phyloP scores from a whole-genome alignment of 2,888 invertebrate genomes.

The Machimus rusticus region DNA sequence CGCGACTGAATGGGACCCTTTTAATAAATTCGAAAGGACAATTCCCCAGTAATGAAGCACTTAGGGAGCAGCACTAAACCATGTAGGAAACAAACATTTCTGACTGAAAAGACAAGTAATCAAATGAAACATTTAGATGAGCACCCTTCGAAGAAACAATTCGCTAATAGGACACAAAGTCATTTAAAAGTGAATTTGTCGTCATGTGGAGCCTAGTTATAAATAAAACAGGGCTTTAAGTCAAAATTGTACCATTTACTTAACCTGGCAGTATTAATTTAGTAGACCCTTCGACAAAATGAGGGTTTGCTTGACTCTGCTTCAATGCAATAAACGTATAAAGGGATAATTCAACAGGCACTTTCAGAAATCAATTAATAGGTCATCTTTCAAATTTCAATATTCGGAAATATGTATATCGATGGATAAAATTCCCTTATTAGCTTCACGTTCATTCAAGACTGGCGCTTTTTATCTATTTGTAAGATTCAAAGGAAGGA shows the following conservation, averaged over 20 bases:
- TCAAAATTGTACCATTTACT: background rate
- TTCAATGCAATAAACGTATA: background rate
- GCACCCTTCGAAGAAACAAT: background rate
- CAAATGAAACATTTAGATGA: background rate
- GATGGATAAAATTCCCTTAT: background rate
- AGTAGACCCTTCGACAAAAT: background rate
- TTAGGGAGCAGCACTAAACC: background rate
- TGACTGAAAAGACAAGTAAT: background rate
- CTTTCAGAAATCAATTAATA: background rate
- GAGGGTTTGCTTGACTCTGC: background rate
- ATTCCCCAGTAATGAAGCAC: background rate
- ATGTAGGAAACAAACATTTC: background rate
- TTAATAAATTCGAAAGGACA: slow-evolving; percentile 15
- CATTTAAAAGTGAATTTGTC: background rate
- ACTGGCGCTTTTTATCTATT: background rate
- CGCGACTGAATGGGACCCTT: background rate
- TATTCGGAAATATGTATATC: background rate
- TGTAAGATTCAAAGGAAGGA: background rate
- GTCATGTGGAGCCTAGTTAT: background rate
- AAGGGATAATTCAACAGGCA: background rate
- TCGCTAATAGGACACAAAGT: background rate
- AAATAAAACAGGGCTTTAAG: background rate
- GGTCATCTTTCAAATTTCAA: background rate
- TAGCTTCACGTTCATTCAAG: background rate
- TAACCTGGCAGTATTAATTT: background rate